phyloP scores from a whole-genome alignment of 2,888 invertebrate species.

The Drosophila prolongata region DNA sequence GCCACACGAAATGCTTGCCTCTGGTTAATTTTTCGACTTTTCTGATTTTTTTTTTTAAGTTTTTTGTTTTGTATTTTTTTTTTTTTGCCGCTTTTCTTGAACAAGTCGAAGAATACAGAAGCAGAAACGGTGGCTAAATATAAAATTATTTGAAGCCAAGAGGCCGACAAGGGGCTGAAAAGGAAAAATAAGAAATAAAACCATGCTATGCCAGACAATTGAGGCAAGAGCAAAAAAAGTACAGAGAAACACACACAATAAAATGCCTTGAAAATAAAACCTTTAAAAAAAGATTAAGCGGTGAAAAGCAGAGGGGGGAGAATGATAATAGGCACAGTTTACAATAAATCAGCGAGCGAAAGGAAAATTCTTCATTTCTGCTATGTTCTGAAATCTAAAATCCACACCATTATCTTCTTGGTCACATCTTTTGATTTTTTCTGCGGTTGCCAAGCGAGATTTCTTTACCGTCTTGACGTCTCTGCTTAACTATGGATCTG shows the following conservation, averaged over 20 bases:
- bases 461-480: background rate
- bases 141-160: conserved; percentile 67
- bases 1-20: conserved; percentile 66
- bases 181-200: conserved; percentile 26
- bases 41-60: conserved; percentile 3
- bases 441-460: conserved; percentile 6
- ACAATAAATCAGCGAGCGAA: conserved; percentile 37
- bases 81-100: conserved; percentile 16
- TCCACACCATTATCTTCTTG: conserved; percentile 1
- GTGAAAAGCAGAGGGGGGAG: conserved; percentile 9
- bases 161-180: conserved; percentile 23
- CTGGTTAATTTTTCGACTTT: conserved; percentile 33
- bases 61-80: background rate
- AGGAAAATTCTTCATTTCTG: conserved; percentile 32
- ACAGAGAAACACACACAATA: conserved; percentile 15
- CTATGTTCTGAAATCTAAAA: conserved; percentile 14
- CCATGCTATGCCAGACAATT: conserved; percentile 38
- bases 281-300: conserved; percentile 1
- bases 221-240: conserved; percentile 22
- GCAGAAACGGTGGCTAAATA: conserved; percentile 64
- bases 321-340: conserved; percentile 38
- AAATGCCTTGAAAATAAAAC: conserved; percentile 27
- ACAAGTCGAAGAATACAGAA: conserved; percentile 40
- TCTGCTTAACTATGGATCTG: conserved; percentile 25
- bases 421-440: conserved; percentile 20